Conservation (phyloP, 2,888 invertebrate genomes). For the Pomacea canaliculata region DNA sequence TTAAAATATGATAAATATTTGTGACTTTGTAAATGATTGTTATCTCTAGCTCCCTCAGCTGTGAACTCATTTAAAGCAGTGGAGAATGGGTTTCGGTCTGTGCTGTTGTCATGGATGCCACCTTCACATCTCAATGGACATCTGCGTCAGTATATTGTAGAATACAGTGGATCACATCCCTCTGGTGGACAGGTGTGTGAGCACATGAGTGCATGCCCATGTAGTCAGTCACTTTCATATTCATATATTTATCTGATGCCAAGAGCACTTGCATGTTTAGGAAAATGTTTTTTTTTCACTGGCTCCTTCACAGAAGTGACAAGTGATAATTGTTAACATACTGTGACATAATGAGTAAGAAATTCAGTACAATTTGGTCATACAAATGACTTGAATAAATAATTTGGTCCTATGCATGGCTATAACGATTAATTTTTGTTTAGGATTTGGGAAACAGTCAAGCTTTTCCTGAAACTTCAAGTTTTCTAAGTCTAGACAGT, state of each 20-base stretch:
- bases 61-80: constrained; percentile 32
- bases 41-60: not conserved
- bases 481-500: constrained; percentile 7
- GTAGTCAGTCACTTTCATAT: too few relatives aligned
- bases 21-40: too few relatives aligned
- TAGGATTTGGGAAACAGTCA: constrained; percentile 3
- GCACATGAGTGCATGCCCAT: not conserved
- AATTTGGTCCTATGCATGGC: too few relatives aligned
- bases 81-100: constrained; percentile 40
- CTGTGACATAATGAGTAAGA: too few relatives aligned
- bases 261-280: too few relatives aligned
- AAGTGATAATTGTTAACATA: too few relatives aligned
- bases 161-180: constrained; percentile 1
- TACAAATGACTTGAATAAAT: too few relatives aligned
- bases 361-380: too few relatives aligned
- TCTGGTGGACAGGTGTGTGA: constrained; percentile 9
- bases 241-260: too few relatives aligned
- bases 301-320: too few relatives aligned
- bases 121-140: constrained; percentile 48
- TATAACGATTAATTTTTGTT: not conserved
- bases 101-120: constrained; percentile 46
- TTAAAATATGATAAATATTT: too few relatives aligned
- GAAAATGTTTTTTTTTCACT: too few relatives aligned
- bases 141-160: constrained; percentile 37
- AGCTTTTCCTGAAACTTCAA: constrained; percentile 1